These are phyloP conservation scores for Pteropus rufus DNA, from an alignment of 2,797 vertebrate genomes.

Conservation along the genomic window DNA sequence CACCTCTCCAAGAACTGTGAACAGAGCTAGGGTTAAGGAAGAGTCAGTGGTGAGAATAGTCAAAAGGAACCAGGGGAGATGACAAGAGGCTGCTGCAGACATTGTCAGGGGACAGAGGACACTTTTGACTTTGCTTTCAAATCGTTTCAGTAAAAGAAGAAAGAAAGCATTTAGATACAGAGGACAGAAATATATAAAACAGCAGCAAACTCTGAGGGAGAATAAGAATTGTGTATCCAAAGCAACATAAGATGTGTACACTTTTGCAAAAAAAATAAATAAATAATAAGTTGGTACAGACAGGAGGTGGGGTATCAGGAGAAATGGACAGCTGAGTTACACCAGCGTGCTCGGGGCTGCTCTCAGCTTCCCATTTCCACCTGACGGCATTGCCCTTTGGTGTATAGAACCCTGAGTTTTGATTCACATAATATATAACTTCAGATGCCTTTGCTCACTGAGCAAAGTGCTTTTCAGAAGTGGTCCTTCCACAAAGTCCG, in stretches of 20 bases:
- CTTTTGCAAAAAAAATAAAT: fast-evolving
- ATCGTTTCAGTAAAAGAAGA: neutral
- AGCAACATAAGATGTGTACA: neutral
- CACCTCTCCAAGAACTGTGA: neutral
- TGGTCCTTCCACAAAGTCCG: neutral
- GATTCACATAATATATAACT: fast-evolving
- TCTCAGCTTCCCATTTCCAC: neutral
- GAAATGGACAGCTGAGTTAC: neutral
- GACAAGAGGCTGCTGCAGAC: too few relatives aligned
- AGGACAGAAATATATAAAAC: neutral
- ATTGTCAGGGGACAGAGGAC: neutral
- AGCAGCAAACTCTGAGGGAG: neutral
- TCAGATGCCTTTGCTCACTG: neutral
- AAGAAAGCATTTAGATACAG: neutral
- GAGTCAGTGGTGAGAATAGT: too few relatives aligned
- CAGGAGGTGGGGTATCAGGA: neutral
- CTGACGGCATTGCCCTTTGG: neutral
- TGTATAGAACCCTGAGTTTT: neutral
- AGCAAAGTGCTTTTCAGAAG: neutral
- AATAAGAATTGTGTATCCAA: neutral
- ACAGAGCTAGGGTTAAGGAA: neutral
- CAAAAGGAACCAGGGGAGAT: neutral
- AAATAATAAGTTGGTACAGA: fast-evolving
- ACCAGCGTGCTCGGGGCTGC: neutral
- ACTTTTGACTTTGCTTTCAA: neutral